Evolutionary conservation across 1,140 invertebrate species (phyloP).

Genomic region (Drosophila bocqueti): DNA sequence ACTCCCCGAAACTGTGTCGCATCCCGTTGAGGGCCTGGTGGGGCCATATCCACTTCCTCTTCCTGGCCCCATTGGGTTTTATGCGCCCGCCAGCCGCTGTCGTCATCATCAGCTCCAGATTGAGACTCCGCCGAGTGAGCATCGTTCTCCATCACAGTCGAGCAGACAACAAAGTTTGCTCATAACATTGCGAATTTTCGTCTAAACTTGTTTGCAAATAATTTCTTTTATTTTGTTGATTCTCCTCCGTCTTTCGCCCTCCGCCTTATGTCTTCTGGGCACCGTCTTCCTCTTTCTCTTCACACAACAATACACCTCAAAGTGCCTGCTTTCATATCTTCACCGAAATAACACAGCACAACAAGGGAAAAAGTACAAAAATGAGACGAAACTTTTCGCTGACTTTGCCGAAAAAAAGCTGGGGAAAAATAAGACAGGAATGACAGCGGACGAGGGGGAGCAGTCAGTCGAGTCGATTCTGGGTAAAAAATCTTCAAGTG

Average conservation of each 20-base stretch:
- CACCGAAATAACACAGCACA: conserved; percentile 39
- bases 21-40: neutral
- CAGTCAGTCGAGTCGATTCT: conserved; percentile 51
- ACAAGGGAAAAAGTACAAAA: conserved; percentile 36
- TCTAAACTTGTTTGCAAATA: conserved; percentile 83
- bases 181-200: conserved; percentile 80
- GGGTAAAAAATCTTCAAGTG: conserved; percentile 61
- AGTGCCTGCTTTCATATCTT: conserved; percentile 57
- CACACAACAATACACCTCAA: conserved; percentile 82
- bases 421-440: conserved; percentile 27
- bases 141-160: conserved; percentile 52
- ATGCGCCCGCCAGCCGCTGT: conserved; percentile 45
- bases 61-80: conserved; percentile 43
- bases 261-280: conserved; percentile 12
- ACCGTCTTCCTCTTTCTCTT: conserved; percentile 59
- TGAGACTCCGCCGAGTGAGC: conserved; percentile 35
- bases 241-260: conserved; percentile 16
- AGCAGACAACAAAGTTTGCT: conserved; percentile 75
- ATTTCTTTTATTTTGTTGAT: conserved; percentile 83
- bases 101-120: conserved; percentile 53
- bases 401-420: conserved; percentile 68
- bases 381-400: conserved; percentile 64
- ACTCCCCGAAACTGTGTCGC: conserved; percentile 24
- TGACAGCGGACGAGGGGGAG: conserved; percentile 22
- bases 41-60: conserved; percentile 13